Base-by-base conservation (phyloP, 2,888 invertebrate species). In the Dinocampus coccinellae region DNA sequence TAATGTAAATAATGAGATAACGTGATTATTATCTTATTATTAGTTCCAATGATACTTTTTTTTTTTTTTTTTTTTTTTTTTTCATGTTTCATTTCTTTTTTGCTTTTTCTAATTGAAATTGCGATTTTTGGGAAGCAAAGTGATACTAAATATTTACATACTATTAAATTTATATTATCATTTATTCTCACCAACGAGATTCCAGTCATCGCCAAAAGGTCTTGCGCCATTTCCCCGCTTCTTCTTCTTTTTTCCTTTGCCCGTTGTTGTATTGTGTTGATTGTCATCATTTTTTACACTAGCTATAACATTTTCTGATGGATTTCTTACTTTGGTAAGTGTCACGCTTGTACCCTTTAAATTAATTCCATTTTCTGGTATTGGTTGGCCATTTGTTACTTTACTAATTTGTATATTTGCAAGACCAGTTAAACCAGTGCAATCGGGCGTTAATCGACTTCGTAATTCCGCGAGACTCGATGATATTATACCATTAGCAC, bases 111-210 rank as follows among this genome's bases (percentile, higher is more conserved):
- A 20, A 52, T 33, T 16, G 2, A 24, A 57, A 29, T 57, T 39
- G 11, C 29, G 33, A 33, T 29, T 52, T 26, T 26, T 20, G 24
- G 24, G 16, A 65, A 69, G 62, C 47, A 64, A 69, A 66, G 20
- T 57, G 53, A 72, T 72, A 71, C 47, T 69, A 73, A 71, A 72
- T 68, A 58, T 47, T 73, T 73, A 58, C 60, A 67, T 53, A 34
- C 67, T 70, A 11, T 66, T 67, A 57, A 68, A 72, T 73, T 73
- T 72, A 70, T 77, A 78, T 82, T 79, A 79, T 82, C 81, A 80
- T 79, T 82, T 79, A 81, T 84, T 84, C 87, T 87, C 85, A 87
- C 87, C 87, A 87, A 87, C 87, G 84, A 87, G 85, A 80, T 86
- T 87, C 87, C 87, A 88, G 85, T 87, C 87, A 81, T 88, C 87